Evolutionary conservation across 2,797 vertebrate genomes (phyloP), one percentile per base, ranked within the genome.

Genomic region (Orientallactaga sibirica): DNA sequence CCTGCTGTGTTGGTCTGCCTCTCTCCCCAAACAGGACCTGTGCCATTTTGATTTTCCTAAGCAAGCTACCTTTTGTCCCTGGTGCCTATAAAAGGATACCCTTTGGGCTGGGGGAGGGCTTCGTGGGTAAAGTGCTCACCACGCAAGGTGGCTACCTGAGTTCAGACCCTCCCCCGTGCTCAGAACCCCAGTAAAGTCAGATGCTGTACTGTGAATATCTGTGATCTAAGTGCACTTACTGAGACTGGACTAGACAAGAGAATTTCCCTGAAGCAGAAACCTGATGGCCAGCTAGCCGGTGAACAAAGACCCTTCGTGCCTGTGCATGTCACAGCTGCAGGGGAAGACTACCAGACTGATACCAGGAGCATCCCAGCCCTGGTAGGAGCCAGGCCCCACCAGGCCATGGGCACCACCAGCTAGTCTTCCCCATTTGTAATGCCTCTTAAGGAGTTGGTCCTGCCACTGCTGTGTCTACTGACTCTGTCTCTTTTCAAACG

Each of bases 401-500:
- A 77, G 87, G n/a, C 64, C n/a, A n/a, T 66, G 11, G 67, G 74
- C n/a, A 29, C 90, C 22, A 14, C 22, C 58, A 18, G 11, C 16
- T 41, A 0, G 62, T 82, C 27, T 25, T 7, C 20, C 37, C 48
- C 71, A 0, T 79, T 81, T 62, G 48, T 61, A 77, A 18, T 41
- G 27, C 61, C 18, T 8, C 73, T 37, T 37, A 4, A 52, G 73
- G 73, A 81, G 29, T 4, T 93, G 84, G 29, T 88, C 15, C 71
- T 22, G 27, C 89, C 77, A 77, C 29, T 90, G 5, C 16, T 78
- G 7, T 68, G 66, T 86, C 5, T 2, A 43, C 81, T 33, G 52
- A 55, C 29, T 78, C 75, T 82, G 19, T 94, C 78, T 88, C 62
- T 95, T 93, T 94, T 85, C 89, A 88, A 55, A 79, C 70, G 70